Evolutionary conservation across 2,797 vertebrate genomes (phyloP).

Genomic region (Artibeus jamaicensis): DNA sequence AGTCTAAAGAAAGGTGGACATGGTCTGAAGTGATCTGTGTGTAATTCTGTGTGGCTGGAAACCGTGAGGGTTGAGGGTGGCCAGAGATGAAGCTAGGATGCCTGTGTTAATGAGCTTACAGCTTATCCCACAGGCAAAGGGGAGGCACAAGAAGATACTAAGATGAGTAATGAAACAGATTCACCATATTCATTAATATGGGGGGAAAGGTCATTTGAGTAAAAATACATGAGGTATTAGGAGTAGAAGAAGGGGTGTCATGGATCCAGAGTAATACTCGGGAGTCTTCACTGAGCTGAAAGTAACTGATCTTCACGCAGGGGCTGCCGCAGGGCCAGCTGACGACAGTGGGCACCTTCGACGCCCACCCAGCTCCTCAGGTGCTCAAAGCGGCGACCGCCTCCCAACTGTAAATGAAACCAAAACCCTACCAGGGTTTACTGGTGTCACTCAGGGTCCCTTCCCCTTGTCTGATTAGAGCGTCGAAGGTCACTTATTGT

Average conservation of each 20-base stretch:
- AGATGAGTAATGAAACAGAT: not conserved
- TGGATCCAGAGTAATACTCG: not conserved
- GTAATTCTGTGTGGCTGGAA: not conserved
- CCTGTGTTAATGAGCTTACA: not conserved
- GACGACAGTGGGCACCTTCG: not conserved
- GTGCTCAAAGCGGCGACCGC: not conserved
- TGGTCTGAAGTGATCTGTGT: not conserved
- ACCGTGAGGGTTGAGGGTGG: accelerated
- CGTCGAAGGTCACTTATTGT: not conserved
- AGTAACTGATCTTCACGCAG: not conserved
- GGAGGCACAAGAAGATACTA: not conserved
- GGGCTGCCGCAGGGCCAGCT: not conserved
- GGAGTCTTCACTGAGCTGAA: not conserved
- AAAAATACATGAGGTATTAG: not conserved
- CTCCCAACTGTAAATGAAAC: not conserved
- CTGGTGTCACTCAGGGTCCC: not conserved
- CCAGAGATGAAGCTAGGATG: not conserved
- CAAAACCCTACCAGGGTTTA: not conserved
- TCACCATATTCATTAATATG: not conserved
- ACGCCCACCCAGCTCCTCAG: not conserved
- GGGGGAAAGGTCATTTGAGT: not conserved
- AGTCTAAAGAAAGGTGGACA: not conserved
- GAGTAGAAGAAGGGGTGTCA: not conserved
- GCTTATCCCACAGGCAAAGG: not conserved
- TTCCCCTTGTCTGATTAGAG: not conserved